Evolutionary conservation across 2,888 invertebrate genomes (phyloP), one percentile per base, ranked within the genome.

Genomic region (Dexiosoma caninum): DNA sequence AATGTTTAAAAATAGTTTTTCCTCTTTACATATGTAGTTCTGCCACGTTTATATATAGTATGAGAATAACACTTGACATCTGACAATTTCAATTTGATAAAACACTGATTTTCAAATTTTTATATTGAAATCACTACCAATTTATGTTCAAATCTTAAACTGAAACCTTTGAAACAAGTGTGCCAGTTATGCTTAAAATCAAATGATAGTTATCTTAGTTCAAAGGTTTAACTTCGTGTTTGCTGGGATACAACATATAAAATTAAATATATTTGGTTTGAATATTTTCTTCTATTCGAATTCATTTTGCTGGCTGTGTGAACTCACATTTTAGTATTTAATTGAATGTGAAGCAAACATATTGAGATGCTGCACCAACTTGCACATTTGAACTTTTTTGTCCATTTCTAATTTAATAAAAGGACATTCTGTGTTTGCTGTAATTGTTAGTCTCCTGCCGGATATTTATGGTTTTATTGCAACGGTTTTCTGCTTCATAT

Each of bases 291-390:
- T 23, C 32, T 37, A 27, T 12, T 16, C 10, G 16, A 23, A 16
- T 66, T 51, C 27, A 37, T 30, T 44, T 42, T 14, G 23, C 32
- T 21, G 42, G 55, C 3, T 21, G 35, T 12, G 1, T 37, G 49
- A 40, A 9, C 8, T 12, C 30, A 42, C n/a, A 30, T 4, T 46
- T 30, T 12, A 32, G 53, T 40, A 67, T 19, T 53, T 44, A 49
- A 32, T 44, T 49, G 59, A 37, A 64, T 74, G 55, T 37, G 72
- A 74, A 35, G 55, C 44, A 40, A 37, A 74, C 44, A 74, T 64
- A 74, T 55, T 74, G 72, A 64, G 37, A 44, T 74, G 64, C 64
- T 74, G 64, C 46, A 64, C 32, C 53, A 62, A 62, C 23, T 64
- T 74, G 51, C 53, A 42, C 71, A 71, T 62, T 71, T 71, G 19